Percentiles rank a stretch among this genome's conserved stretches.
Evolutionary conservation across 2,888 invertebrate species (phyloP).

Genomic region (Nomada ruficornis): DNA sequence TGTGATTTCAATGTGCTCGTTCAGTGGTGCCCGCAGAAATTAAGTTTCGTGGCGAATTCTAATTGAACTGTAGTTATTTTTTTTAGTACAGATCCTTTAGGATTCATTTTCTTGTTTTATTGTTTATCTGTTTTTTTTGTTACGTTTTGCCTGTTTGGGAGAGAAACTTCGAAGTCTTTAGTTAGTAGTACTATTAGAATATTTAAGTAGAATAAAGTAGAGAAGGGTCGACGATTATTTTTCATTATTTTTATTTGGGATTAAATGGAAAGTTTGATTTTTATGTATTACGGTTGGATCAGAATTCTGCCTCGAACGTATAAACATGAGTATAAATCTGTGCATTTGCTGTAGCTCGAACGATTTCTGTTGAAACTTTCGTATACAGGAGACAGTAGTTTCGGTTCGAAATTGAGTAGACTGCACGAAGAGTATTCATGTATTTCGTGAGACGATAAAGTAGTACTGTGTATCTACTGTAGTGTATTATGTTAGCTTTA

Average conservation of each 20-base stretch:
- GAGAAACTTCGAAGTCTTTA: no score
- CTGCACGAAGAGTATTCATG: conserved; percentile 45
- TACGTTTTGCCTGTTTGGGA: no score
- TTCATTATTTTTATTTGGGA: no score
- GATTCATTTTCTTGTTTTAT: background rate
- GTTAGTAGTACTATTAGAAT: background rate
- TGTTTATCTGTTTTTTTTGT: background rate
- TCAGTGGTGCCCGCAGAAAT: conserved; percentile 68
- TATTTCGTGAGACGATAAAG: conserved; percentile 5
- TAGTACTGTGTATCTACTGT: conserved; percentile 12
- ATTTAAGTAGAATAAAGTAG: no score
- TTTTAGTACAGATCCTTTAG: background rate
- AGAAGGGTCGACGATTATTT: no score
- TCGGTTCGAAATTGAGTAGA: conserved; percentile 41
- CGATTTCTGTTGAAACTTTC: conserved; percentile 14
- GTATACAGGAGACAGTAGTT: conserved; percentile 26
- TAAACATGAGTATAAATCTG: conserved; percentile 24
- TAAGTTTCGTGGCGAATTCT: conserved; percentile 35
- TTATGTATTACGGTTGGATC: background rate
- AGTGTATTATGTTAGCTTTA: conserved; percentile 8
- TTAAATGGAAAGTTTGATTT: background rate
- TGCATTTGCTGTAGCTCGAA: conserved; percentile 46
- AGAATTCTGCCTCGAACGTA: conserved; percentile 21
- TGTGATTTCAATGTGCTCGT: conserved; percentile 66
- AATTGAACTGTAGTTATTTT: background rate